Evolutionary conservation across 1,140 invertebrate genomes (phyloP).

Genomic region (Drosophila elegans): DNA sequence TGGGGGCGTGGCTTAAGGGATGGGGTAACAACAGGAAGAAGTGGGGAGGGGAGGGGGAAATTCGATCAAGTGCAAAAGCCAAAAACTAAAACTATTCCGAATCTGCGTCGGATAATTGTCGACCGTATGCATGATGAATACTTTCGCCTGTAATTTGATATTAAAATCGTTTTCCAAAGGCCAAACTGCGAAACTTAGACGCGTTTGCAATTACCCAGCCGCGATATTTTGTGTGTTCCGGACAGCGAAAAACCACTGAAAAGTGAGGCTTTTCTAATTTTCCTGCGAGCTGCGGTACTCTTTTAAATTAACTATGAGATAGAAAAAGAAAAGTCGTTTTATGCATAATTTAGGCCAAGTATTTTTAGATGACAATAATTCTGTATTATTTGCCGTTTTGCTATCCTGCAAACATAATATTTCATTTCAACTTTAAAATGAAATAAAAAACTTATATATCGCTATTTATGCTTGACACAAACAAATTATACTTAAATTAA

Average conservation of each 20-base stretch:
- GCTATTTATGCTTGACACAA: too few relatives aligned
- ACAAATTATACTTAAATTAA: too few relatives aligned
- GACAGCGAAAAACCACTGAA: conserved; percentile 12
- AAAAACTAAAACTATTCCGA: conserved; percentile 53
- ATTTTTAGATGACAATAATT: too few relatives aligned
- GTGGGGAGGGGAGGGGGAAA: background rate
- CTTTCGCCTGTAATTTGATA: conserved; percentile 42
- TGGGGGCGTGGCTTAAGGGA: background rate
- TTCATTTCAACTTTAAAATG: too few relatives aligned
- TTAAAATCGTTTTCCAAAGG: conserved; percentile 38
- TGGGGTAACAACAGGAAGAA: background rate
- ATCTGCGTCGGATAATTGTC: conserved; percentile 37
- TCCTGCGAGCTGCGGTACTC: background rate
- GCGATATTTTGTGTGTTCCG: conserved; percentile 7
- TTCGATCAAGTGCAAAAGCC: conserved; percentile 54
- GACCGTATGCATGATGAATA: conserved; percentile 37
- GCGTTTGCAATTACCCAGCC: conserved; percentile 1
- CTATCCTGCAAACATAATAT: too few relatives aligned
- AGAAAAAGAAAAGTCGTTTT: background rate
- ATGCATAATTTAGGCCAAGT: background rate
- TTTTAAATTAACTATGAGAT: conserved; percentile 10
- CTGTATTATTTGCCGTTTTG: too few relatives aligned
- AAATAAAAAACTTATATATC: too few relatives aligned
- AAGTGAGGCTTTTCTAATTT: conserved; percentile 16
- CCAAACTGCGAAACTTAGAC: conserved; percentile 17